Evolutionary conservation across 2,113 vertebrate genomes (phyloP).

Genomic region (Prolemur simus): DNA sequence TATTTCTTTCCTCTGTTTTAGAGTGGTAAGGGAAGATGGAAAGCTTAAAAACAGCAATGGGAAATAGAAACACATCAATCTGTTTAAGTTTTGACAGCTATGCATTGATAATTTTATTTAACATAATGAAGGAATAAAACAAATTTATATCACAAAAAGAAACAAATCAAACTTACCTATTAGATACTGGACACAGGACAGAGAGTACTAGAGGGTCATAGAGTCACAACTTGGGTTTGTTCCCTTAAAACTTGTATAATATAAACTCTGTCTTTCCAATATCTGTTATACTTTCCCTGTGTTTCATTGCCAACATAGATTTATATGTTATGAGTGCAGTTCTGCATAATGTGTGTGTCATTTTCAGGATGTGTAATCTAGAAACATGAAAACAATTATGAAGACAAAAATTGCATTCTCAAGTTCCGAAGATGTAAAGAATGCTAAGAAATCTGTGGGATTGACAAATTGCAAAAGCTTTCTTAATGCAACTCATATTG

Average conservation of each 20-base stretch:
- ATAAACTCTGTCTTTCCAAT: not conserved
- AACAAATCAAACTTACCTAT: slow-evolving; percentile 41
- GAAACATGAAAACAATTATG: slow-evolving; percentile 57
- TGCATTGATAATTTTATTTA: slow-evolving; percentile 74
- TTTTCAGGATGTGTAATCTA: slow-evolving; percentile 53
- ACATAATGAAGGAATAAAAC: slow-evolving; percentile 66
- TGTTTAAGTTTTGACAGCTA: slow-evolving; percentile 80
- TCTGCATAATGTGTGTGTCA: not conserved
- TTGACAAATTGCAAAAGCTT: slow-evolving; percentile 35
- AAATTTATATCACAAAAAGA: slow-evolving; percentile 60
- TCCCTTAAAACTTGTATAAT: not conserved
- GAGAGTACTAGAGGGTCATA: not conserved
- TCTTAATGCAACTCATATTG: not conserved
- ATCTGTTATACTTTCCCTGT: not conserved
- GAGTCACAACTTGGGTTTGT: not conserved
- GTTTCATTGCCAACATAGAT: not conserved
- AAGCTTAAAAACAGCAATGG: slow-evolving; percentile 71
- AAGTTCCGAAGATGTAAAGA: slow-evolving; percentile 39
- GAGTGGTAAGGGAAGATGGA: slow-evolving; percentile 65
- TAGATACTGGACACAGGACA: not conserved
- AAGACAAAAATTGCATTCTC: slow-evolving; percentile 56
- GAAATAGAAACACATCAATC: slow-evolving; percentile 76
- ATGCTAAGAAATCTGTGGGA: not conserved
- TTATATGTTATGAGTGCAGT: not conserved
- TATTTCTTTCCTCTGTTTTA: slow-evolving; percentile 63